A percentile compares a stretch with the other conserved stretches of the same genome.
Conservation (phyloP, 2,113 vertebrate species). For the Pao palembangensis region DNA sequence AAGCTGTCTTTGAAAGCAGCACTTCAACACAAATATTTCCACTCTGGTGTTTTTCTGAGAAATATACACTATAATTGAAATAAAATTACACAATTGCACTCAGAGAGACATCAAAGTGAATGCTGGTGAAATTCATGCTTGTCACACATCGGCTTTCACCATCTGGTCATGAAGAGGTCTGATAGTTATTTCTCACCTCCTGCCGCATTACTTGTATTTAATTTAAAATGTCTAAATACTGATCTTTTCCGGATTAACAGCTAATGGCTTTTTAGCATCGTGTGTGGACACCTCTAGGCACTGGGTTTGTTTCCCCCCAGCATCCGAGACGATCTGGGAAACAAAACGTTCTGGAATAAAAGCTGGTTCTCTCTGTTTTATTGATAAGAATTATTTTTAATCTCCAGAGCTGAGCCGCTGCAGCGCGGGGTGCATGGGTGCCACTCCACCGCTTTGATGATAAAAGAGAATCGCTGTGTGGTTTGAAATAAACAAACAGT, state of each 20-base stretch:
- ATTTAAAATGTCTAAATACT: conserved; percentile 26
- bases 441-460: background rate
- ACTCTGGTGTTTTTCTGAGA: background rate
- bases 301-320: background rate
- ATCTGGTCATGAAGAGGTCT: too few species aligned
- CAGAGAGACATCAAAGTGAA: background rate
- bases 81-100: background rate
- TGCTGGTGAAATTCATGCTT: background rate
- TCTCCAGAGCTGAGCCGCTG: conserved; percentile 20
- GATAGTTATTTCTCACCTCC: background rate
- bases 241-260: conserved; percentile 35
- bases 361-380: conserved; percentile 24
- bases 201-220: conserved; percentile 15
- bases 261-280: background rate
- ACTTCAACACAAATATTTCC: background rate
- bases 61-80: background rate
- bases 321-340: conserved; percentile 18
- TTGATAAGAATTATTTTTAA: conserved; percentile 25
- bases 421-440: background rate
- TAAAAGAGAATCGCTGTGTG: background rate
- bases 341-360: conserved; percentile 24
- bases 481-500: too few species aligned
- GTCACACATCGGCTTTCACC: background rate
- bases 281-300: too few species aligned
- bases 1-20: background rate